These are phyloP conservation scores for Coenobita brevimanus DNA, from an alignment of 1,140 invertebrate genomes.

Conservation along the genomic window DNA sequence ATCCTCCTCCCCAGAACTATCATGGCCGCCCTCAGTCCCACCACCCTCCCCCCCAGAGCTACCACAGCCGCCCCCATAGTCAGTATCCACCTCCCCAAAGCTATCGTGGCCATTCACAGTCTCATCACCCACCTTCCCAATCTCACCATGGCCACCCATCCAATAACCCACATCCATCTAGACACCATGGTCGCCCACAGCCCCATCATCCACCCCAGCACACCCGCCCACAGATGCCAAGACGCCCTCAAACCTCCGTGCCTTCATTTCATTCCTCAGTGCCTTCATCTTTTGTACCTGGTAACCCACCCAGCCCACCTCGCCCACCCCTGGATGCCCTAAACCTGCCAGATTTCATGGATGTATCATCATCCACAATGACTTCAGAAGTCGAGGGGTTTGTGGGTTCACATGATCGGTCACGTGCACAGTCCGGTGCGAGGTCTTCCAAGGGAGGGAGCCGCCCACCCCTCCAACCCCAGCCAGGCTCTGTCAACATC, in stretches of 20 bases:
- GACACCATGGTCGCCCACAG: no score
- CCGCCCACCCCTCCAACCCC: neutral
- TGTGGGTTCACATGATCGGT: neutral
- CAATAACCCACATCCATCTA: no score
- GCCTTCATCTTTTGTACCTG: no score
- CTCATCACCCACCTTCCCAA: no score
- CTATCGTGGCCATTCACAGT: no score
- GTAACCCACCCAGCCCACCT: neutral
- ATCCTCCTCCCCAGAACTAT: neutral
- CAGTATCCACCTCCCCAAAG: no score
- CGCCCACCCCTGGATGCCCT: neutral
- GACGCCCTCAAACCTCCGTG: no score
- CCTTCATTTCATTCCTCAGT: no score
- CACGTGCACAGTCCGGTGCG: neutral
- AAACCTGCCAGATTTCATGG: constrained; percentile 44
- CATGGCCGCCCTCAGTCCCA: neutral
- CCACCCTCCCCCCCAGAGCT: neutral
- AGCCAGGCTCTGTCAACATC: constrained; percentile 31
- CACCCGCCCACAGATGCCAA: no score
- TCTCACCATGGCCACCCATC: no score
- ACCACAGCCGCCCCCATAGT: neutral
- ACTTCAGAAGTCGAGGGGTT: constrained; percentile 9
- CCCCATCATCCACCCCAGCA: no score
- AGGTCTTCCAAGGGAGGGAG: constrained; percentile 41
- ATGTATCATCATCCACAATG: constrained; percentile 6